phyloP scores from a whole-genome alignment of 2,888 invertebrate species.

The Drosophila lutescens region DNA sequence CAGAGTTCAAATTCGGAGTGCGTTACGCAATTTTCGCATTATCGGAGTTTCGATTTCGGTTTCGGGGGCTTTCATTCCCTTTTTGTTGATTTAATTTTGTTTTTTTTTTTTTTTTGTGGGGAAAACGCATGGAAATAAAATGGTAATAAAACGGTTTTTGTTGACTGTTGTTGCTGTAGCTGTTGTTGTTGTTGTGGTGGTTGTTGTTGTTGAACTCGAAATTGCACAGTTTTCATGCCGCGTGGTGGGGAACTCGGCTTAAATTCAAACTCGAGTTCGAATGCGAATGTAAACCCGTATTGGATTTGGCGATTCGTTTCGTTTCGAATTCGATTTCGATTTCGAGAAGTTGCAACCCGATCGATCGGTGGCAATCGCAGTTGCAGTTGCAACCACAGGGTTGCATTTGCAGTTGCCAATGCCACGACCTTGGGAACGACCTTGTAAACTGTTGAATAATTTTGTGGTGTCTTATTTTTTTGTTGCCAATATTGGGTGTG shows the following conservation, averaged over 20 bases:
- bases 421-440: constrained; percentile 11
- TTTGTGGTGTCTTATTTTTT: constrained; percentile 24
- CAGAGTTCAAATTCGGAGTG: constrained; percentile 42
- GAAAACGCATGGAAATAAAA: constrained; percentile 63
- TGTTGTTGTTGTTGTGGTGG: constrained; percentile 36
- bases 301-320: neutral
- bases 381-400: constrained; percentile 1
- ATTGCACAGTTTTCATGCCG: constrained; percentile 37
- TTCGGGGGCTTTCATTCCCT: constrained; percentile 20
- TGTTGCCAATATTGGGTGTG: constrained; percentile 35
- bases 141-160: constrained; percentile 63
- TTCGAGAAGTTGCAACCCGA: constrained; percentile 2
- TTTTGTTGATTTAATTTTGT: constrained; percentile 9
- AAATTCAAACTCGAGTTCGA: constrained; percentile 7
- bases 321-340: constrained; percentile 12
- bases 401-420: constrained; percentile 14
- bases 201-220: constrained; percentile 39
- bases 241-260: constrained; percentile 17
- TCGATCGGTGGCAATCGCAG: neutral
- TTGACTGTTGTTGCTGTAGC: constrained; percentile 44
- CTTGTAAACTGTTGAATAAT: constrained; percentile 31
- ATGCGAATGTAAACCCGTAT: constrained; percentile 1
- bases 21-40: constrained; percentile 38
- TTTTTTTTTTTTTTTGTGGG: constrained; percentile 19
- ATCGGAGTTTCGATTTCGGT: constrained; percentile 14